A percentile compares a stretch with the other conserved stretches of the same genome.
phyloP scores from a whole-genome alignment of 2,113 vertebrate species.

The Misgurnus anguillicaudatus region DNA sequence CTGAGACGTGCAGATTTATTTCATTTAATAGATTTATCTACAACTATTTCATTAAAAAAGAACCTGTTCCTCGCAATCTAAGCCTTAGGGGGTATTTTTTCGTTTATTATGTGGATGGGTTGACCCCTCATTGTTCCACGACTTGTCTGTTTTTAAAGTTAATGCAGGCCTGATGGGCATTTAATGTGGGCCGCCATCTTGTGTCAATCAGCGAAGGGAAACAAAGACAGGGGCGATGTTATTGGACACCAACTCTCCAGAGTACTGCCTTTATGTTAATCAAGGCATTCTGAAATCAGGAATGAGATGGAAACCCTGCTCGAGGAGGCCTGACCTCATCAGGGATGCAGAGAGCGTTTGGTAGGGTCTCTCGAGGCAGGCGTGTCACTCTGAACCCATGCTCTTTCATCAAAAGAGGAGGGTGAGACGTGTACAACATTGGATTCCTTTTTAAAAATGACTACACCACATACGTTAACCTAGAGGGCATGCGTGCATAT shows the following conservation, averaged over 20 bases:
- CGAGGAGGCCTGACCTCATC: slow-evolving; percentile 56
- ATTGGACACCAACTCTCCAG: slow-evolving; percentile 66
- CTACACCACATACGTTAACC: slow-evolving; percentile 21
- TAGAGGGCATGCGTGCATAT: slow-evolving; percentile 24
- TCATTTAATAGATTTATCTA: not conserved
- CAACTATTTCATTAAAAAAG: slow-evolving; percentile 12
- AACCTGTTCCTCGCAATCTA: not conserved
- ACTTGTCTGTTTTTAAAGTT: slow-evolving; percentile 65
- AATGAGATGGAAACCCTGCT: slow-evolving; percentile 39
- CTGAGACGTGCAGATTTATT: not conserved
- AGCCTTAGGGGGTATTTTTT: slow-evolving; percentile 11
- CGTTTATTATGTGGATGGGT: slow-evolving; percentile 68
- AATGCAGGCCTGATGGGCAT: slow-evolving; percentile 72
- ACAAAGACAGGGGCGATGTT: slow-evolving; percentile 68
- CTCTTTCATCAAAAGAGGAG: slow-evolving; percentile 44
- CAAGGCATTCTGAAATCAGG: slow-evolving; percentile 39
- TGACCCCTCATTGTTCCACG: slow-evolving; percentile 67
- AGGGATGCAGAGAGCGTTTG: slow-evolving; percentile 58
- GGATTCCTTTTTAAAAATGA: slow-evolving; percentile 44
- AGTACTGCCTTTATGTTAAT: slow-evolving; percentile 73
- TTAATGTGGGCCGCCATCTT: slow-evolving; percentile 73
- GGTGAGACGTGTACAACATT: slow-evolving; percentile 38
- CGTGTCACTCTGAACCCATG: slow-evolving; percentile 43
- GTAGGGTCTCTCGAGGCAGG: slow-evolving; percentile 46
- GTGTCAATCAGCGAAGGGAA: slow-evolving; percentile 71